Conservation (phyloP, 1,140 invertebrate species). For the Hyphantria cunea region DNA sequence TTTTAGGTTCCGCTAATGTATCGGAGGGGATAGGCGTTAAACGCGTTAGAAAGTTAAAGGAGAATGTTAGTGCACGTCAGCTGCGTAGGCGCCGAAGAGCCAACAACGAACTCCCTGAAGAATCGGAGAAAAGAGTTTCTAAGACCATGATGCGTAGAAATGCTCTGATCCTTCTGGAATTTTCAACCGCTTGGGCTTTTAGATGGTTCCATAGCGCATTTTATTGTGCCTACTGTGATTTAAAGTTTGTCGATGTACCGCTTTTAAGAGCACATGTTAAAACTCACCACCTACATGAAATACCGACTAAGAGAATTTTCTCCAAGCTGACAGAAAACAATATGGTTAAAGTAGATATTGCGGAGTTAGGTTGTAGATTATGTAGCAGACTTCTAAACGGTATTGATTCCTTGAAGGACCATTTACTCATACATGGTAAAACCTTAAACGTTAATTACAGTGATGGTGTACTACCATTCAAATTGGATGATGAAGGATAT, state of each 20-base stretch:
- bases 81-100: constrained; percentile 65
- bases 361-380: constrained; percentile 58
- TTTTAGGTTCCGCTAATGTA: constrained; percentile 69
- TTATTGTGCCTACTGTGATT: constrained; percentile 69
- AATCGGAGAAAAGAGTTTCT: constrained; percentile 63
- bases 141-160: constrained; percentile 74
- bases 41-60: constrained; percentile 66
- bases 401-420: constrained; percentile 59
- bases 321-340: constrained; percentile 76
- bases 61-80: constrained; percentile 63
- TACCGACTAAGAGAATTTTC: constrained; percentile 61
- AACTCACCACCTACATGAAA: constrained; percentile 47
- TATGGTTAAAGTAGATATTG: constrained; percentile 72
- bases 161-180: constrained; percentile 64
- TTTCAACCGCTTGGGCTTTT: constrained; percentile 71
- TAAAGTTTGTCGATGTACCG: constrained; percentile 54
- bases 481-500: constrained; percentile 52
- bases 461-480: constrained; percentile 70
- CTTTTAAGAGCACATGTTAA: constrained; percentile 54
- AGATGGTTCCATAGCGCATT: constrained; percentile 67
- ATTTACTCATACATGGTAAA: constrained; percentile 53
- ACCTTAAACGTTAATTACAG: constrained; percentile 49
- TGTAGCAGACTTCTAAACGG: constrained; percentile 54
- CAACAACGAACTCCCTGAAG: constrained; percentile 67
- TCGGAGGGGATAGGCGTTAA: constrained; percentile 45